Evolutionary conservation across 2,113 vertebrate genomes (phyloP).

Genomic region (Periophthalmus modestus): DNA sequence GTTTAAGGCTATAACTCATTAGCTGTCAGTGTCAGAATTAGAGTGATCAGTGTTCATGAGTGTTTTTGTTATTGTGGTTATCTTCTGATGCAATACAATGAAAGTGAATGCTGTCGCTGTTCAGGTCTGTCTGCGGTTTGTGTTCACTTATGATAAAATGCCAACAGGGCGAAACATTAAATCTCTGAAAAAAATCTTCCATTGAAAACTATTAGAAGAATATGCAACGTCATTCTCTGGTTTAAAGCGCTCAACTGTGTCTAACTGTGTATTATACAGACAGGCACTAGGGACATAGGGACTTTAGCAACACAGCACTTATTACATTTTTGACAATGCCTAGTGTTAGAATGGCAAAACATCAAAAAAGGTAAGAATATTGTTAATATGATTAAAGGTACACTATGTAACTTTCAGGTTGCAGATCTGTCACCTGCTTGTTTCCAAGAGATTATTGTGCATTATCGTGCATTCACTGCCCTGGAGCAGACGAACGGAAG

Average conservation of each 20-base stretch:
- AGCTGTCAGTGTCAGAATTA: background rate
- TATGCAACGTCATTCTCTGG: background rate
- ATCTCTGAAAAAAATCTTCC: background rate
- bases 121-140: background rate
- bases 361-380: too few relatives aligned
- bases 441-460: too few relatives aligned
- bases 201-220: background rate
- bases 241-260: background rate
- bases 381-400: too few relatives aligned
- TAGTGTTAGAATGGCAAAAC: too few relatives aligned
- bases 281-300: background rate
- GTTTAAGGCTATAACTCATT: background rate
- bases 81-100: background rate
- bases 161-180: background rate
- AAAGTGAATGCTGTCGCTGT: background rate
- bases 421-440: too few relatives aligned
- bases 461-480: too few relatives aligned
- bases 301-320: too few relatives aligned
- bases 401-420: too few relatives aligned
- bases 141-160: slow-evolving; percentile 1
- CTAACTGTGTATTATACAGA: background rate
- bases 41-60: too few relatives aligned
- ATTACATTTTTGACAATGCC: too few relatives aligned
- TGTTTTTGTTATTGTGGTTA: background rate
- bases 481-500: too few relatives aligned